Conservation (phyloP, 2,797 vertebrate species). For the Brachyrhaphis roseni region DNA sequence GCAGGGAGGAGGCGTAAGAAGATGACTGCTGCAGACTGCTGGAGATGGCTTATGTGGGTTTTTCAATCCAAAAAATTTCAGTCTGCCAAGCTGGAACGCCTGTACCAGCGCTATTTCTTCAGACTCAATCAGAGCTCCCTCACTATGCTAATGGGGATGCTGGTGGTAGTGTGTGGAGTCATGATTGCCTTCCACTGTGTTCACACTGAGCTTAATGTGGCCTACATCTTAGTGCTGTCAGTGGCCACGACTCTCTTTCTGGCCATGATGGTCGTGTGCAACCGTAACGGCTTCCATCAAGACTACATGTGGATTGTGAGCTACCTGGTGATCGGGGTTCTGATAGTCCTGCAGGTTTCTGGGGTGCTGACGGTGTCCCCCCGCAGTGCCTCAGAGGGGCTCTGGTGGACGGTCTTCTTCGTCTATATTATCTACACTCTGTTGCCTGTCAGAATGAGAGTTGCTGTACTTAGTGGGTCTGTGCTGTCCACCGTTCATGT, state of each 20-base stretch:
- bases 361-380: slow-evolving; percentile 85
- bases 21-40: slow-evolving; percentile 79
- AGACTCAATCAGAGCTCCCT: slow-evolving; percentile 98
- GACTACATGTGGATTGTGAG: slow-evolving; percentile 98
- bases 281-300: slow-evolving; percentile 94
- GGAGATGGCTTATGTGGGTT: slow-evolving; percentile 82
- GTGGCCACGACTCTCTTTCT: slow-evolving; percentile 89
- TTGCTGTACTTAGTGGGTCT: slow-evolving; percentile 88
- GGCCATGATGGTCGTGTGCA: slow-evolving; percentile 93
- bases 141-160: slow-evolving; percentile 95
- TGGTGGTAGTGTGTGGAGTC: slow-evolving; percentile 90
- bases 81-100: slow-evolving; percentile 92
- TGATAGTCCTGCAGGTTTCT: slow-evolving; percentile 88
- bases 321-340: slow-evolving; percentile 90
- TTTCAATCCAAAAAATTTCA: slow-evolving; percentile 96
- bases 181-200: slow-evolving; percentile 91
- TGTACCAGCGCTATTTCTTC: slow-evolving; percentile 98
- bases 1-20: slow-evolving; percentile 62
- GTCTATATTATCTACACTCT: slow-evolving; percentile 97
- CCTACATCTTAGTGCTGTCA: slow-evolving; percentile 83
- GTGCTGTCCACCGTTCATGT: slow-evolving; percentile 88
- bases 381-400: slow-evolving; percentile 87
- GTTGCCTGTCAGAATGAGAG: slow-evolving; percentile 93
- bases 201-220: slow-evolving; percentile 64
- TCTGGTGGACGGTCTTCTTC: slow-evolving; percentile 97